Conservation (phyloP, 2,888 invertebrate species). For the Tupiocoris notatus region DNA sequence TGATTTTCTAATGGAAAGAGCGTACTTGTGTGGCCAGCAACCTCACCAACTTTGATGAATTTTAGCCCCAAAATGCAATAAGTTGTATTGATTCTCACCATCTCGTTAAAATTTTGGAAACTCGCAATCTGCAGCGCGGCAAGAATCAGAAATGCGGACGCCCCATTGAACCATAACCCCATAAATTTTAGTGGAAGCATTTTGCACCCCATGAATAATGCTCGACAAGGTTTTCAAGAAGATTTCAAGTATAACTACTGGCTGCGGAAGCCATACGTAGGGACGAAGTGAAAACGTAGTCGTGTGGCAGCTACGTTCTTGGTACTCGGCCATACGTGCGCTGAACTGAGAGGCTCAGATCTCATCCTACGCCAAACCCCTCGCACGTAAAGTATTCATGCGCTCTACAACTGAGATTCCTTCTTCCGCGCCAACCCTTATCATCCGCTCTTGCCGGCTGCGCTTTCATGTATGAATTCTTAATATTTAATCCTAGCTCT, state of each 20-base stretch:
- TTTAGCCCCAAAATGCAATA: no score
- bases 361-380: background rate
- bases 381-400: constrained; percentile 25
- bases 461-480: constrained; percentile 32
- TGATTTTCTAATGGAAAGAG: no score
- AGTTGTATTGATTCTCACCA: no score
- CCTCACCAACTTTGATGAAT: no score
- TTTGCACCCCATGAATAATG: background rate
- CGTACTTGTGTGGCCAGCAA: no score
- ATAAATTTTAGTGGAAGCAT: no score
- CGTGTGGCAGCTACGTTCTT: background rate
- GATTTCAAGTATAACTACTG: background rate
- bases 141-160: no score
- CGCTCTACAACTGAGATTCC: constrained; percentile 33
- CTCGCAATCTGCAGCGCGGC: no score
- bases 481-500: constrained; percentile 33
- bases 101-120: no score
- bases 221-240: background rate
- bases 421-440: constrained; percentile 9
- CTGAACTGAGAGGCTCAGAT: background rate
- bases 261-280: background rate
- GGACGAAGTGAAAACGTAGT: background rate
- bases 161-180: no score
- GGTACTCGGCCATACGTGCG: no score
- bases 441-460: background rate